phyloP scores from a whole-genome alignment of 2,888 invertebrate genomes.

The Aspidiotus destructor region DNA sequence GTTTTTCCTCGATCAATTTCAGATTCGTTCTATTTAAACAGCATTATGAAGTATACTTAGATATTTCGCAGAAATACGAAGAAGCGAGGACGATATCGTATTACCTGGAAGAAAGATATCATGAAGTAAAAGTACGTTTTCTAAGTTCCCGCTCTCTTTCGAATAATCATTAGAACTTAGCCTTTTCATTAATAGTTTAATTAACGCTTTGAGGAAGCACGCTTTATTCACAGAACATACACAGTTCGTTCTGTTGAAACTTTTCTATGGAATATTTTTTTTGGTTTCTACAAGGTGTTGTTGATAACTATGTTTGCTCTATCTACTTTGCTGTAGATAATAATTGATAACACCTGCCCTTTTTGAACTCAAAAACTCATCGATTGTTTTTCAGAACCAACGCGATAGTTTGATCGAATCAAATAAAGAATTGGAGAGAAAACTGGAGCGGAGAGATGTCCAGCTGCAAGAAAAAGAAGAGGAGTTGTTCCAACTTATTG shows the following conservation, averaged over 20 bases:
- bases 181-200: too few relatives aligned
- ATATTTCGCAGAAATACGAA: slow-evolving; percentile 53
- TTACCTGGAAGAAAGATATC: slow-evolving; percentile 55
- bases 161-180: too few relatives aligned
- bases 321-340: too few relatives aligned
- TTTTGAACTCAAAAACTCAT: background rate
- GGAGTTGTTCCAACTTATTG: slow-evolving; percentile 52
- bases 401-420: slow-evolving; percentile 49
- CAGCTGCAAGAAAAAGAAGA: slow-evolving; percentile 52
- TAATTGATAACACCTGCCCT: too few relatives aligned
- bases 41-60: slow-evolving; percentile 54
- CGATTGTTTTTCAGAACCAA: slow-evolving; percentile 46
- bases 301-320: too few relatives aligned
- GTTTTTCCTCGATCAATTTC: slow-evolving; percentile 36
- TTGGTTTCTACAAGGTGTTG: too few relatives aligned
- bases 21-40: slow-evolving; percentile 55
- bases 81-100: slow-evolving; percentile 53
- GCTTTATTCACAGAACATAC: too few relatives aligned
- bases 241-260: too few relatives aligned
- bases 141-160: background rate
- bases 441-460: slow-evolving; percentile 49
- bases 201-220: too few relatives aligned
- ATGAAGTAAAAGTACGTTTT: slow-evolving; percentile 51
- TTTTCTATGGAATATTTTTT: too few relatives aligned
- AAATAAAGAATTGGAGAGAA: slow-evolving; percentile 46